phyloP scores from a whole-genome alignment of 2,113 vertebrate genomes.

The Erinaceus europaeus region DNA sequence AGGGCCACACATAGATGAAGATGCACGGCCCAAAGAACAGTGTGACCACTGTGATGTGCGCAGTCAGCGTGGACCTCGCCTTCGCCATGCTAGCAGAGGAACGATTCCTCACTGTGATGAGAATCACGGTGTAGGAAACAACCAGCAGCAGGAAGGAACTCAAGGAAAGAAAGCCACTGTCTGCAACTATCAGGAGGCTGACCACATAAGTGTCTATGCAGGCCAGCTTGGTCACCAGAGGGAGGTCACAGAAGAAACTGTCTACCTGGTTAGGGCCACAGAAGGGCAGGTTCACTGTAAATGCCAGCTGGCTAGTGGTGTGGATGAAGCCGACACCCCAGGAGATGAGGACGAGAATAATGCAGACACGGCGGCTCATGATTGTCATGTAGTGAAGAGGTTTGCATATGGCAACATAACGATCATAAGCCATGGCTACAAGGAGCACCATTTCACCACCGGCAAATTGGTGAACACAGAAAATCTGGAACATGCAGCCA shows the following conservation, averaged over 20 bases:
- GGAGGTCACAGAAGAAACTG: constrained; percentile 73
- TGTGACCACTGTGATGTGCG: constrained; percentile 61
- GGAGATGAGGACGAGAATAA: constrained; percentile 38
- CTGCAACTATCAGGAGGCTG: constrained; percentile 54
- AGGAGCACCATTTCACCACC: constrained; percentile 69
- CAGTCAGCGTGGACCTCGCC: constrained; percentile 52
- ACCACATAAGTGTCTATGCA: constrained; percentile 51
- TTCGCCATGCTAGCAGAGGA: constrained; percentile 59
- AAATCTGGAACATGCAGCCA: constrained; percentile 71
- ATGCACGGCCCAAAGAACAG: constrained; percentile 67
- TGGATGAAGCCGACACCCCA: constrained; percentile 70
- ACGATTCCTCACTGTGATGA: constrained; percentile 43
- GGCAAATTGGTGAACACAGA: constrained; percentile 69
- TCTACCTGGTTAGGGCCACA: constrained; percentile 73
- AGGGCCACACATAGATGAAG: constrained; percentile 68
- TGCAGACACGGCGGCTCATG: constrained; percentile 55
- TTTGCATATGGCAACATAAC: constrained; percentile 69
- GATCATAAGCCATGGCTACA: constrained; percentile 73
- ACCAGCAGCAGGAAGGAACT: constrained; percentile 54
- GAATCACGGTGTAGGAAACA: constrained; percentile 61
- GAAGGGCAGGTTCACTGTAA: constrained; percentile 64
- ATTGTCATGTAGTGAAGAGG: constrained; percentile 69
- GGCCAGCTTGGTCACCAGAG: constrained; percentile 66
- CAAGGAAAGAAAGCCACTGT: constrained; percentile 62
- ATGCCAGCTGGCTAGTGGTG: constrained; percentile 62